Percentiles rank a stretch among this genome's conserved stretches.
These are phyloP conservation scores for Haemorhous mexicanus DNA, from an alignment of 2,113 vertebrate species.

Conservation along the genomic window DNA sequence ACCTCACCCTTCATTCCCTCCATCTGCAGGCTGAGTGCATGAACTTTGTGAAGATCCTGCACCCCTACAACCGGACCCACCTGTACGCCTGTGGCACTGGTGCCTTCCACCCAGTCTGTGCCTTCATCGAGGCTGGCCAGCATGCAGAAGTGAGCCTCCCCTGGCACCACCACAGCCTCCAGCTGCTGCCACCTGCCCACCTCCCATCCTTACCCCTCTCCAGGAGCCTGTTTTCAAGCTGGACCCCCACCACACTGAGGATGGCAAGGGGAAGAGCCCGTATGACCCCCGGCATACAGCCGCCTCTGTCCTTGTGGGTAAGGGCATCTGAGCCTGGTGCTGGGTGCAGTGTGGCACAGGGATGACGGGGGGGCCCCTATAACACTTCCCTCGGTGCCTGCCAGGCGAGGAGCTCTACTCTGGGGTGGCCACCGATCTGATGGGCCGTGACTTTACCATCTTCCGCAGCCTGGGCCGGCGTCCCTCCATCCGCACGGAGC, in stretches of 20 bases:
- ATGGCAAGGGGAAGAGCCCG: conserved; percentile 94
- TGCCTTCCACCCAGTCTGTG: conserved; percentile 93
- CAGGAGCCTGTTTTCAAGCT: conserved; percentile 89
- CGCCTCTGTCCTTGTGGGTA: conserved; percentile 90
- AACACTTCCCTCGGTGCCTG: not conserved
- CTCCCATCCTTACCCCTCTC: not conserved
- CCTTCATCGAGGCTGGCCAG: conserved; percentile 88
- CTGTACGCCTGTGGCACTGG: conserved; percentile 92
- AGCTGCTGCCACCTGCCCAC: not conserved
- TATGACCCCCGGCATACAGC: conserved; percentile 89
- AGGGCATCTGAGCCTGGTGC: not conserved
- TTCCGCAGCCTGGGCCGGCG: conserved; percentile 92
- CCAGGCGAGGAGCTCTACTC: conserved; percentile 94
- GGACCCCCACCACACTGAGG: conserved; percentile 76
- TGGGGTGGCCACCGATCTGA: conserved; percentile 94
- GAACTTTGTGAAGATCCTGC: conserved; percentile 94
- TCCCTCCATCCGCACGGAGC: conserved; percentile 92
- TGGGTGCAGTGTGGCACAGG: rapidly evolving
- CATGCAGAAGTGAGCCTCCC: conserved; percentile 81
- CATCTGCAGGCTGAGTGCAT: conserved; percentile 87
- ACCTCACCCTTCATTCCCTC: not conserved
- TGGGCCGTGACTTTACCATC: conserved; percentile 99
- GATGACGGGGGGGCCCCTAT: rapidly evolving
- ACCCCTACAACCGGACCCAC: conserved; percentile 91
- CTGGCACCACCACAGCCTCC: not conserved